These are phyloP conservation scores for Brenthis daphne DNA, from an alignment of 2,888 invertebrate genomes.

Conservation along the genomic window DNA sequence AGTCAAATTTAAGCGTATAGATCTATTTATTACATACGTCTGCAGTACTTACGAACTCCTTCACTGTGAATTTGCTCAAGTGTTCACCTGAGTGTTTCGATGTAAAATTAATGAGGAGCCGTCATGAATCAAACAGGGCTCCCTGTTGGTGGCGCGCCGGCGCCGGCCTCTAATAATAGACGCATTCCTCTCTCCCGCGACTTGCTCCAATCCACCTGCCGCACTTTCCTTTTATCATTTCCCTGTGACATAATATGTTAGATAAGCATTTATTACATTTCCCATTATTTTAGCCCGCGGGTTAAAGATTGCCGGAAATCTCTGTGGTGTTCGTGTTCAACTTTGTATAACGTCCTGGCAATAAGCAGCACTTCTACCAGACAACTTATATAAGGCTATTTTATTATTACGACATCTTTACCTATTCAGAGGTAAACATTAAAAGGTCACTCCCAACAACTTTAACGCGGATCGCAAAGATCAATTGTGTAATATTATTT, in stretches of 20 bases:
- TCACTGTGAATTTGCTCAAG: conserved; percentile 33
- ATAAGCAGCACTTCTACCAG: conserved; percentile 21
- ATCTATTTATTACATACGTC: conserved; percentile 10
- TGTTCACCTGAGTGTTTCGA: conserved; percentile 34
- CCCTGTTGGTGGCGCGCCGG: conserved; percentile 65
- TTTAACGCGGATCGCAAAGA: conserved; percentile 10
- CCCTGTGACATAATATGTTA: conserved; percentile 47
- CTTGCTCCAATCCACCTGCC: conserved; percentile 65
- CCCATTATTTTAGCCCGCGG: conserved; percentile 40
- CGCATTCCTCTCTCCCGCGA: conserved; percentile 64
- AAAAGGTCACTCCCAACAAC: conserved; percentile 1
- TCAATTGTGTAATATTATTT: not conserved
- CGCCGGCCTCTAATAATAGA: conserved; percentile 77
- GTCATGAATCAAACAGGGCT: conserved; percentile 42
- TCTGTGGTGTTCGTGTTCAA: conserved; percentile 31
- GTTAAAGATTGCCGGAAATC: conserved; percentile 42
- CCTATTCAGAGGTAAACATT: conserved; percentile 10
- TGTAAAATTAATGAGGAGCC: conserved; percentile 41
- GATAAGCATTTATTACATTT: conserved; percentile 45
- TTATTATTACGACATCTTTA: conserved; percentile 22
- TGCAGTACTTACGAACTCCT: conserved; percentile 22
- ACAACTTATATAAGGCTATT: conserved; percentile 31
- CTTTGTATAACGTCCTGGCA: conserved; percentile 34
- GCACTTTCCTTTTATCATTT: conserved; percentile 75
- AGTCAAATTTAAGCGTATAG: not conserved